Evolutionary conservation across 2,797 vertebrate species (phyloP), one percentile per base, ranked within the genome.

Genomic region (Amazona ochrocephala): DNA sequence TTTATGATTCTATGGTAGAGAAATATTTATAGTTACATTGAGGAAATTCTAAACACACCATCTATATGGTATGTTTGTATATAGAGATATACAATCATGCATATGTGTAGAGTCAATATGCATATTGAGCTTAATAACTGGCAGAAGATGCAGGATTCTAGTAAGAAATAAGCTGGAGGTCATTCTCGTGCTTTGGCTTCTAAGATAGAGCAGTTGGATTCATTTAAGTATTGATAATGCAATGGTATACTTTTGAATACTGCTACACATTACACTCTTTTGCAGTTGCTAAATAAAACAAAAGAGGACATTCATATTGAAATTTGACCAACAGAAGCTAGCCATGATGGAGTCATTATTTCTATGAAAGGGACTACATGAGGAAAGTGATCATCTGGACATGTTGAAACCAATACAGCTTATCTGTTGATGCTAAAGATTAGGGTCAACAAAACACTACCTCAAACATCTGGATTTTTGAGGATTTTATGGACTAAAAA

Each of bases 391-490:
- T 54, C 24, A 39, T 74, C 78, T 79, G 56, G 29, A 76, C 7
- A 87, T 78, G 42, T 4, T 48, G 86, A 89, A 95, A 92, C 81
- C 60, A 11, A 84, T 80, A 44, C 34, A 64, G 27, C 54, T 6
- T 89, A 84, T 82, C 41, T 90, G 37, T 71, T 92, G 54, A 78
- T 90, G 70, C 29, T 83, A 32, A 89, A 93, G 62, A 94, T 84
- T 61, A 81, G 16, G 15, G 42, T 90, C 53, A 94, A 47, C 66
- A 83, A 39, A 86, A 13, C 70, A 77, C 85, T 92, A 74, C 45
- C 42, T 82, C 51, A 64, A 94, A 50, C 17, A 85, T 84, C 58
- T 92, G 48, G 67, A 82, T 87, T 92, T 94, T 82, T 85, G 37
- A 83, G 41, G 67, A 45, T 64, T 87, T 80, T 77, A 39, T 83